Percentiles rank a stretch among this genome's conserved stretches.
These are phyloP conservation scores for Delichon dasypus DNA, from an alignment of 2,797 vertebrate species.

Conservation along the genomic window DNA sequence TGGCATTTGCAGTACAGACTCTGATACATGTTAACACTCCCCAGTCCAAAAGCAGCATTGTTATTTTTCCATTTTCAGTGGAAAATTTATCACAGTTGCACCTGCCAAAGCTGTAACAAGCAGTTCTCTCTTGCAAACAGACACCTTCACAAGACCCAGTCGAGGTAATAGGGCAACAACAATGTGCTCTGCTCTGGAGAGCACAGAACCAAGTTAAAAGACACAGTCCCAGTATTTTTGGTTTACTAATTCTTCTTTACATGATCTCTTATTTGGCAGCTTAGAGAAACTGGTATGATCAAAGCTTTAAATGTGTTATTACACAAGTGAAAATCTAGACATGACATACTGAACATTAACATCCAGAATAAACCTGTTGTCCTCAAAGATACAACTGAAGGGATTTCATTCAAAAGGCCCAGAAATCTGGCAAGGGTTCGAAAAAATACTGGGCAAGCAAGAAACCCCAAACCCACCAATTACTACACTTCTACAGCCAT, in stretches of 20 bases:
- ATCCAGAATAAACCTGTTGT: neutral
- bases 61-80: neutral
- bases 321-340: neutral
- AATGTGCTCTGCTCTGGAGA: neutral
- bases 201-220: neutral
- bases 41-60: neutral
- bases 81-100: neutral
- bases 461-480: neutral
- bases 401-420: neutral
- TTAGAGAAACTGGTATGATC: neutral
- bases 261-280: neutral
- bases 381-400: neutral
- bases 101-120: constrained; percentile 2
- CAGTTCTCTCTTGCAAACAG: neutral
- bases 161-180: neutral
- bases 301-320: neutral
- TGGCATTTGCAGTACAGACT: constrained; percentile 32
- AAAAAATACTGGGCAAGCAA: neutral
- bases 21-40: constrained; percentile 38
- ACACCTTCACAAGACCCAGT: neutral
- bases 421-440: neutral
- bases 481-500: neutral
- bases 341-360: neutral
- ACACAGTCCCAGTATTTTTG: neutral
- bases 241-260: neutral